Conservation (phyloP, 2,888 invertebrate species). For the Balanococcus diminutus region DNA sequence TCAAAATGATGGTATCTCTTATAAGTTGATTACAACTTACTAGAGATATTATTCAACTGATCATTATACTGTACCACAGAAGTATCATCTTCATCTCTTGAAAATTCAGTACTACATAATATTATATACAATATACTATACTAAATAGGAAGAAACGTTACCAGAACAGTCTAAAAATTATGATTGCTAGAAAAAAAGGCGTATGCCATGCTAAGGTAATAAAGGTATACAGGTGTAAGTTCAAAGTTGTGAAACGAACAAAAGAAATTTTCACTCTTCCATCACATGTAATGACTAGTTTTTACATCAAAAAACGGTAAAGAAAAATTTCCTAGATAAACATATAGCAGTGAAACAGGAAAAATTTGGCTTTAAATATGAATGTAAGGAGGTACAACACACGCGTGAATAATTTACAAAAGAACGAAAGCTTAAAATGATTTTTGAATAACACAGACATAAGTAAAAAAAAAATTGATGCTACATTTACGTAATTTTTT, state of each 20-base stretch:
- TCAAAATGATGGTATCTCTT: background rate
- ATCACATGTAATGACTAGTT: constrained; percentile 31
- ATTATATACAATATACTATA: background rate
- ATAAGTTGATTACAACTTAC: background rate
- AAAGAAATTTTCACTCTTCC: background rate
- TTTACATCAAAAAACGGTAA: constrained; percentile 15
- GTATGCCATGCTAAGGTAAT: background rate
- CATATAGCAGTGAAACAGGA: background rate
- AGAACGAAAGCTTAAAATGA: constrained; percentile 6
- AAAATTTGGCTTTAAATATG: background rate
- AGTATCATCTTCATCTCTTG: background rate
- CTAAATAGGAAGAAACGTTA: background rate
- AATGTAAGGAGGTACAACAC: background rate
- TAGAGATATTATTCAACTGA: background rate
- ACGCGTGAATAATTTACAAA: background rate
- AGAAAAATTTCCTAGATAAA: background rate
- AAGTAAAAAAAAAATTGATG: background rate
- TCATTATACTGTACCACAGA: background rate
- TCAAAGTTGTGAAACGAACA: background rate
- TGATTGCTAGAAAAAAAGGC: background rate
- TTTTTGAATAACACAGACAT: constrained; percentile 16
- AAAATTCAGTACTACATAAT: background rate
- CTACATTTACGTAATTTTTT: background rate
- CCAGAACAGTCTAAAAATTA: background rate
- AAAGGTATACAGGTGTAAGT: too few relatives aligned